Evolutionary conservation across 2,113 vertebrate species (phyloP).

Genomic region (Xyliphius kryptos): DNA sequence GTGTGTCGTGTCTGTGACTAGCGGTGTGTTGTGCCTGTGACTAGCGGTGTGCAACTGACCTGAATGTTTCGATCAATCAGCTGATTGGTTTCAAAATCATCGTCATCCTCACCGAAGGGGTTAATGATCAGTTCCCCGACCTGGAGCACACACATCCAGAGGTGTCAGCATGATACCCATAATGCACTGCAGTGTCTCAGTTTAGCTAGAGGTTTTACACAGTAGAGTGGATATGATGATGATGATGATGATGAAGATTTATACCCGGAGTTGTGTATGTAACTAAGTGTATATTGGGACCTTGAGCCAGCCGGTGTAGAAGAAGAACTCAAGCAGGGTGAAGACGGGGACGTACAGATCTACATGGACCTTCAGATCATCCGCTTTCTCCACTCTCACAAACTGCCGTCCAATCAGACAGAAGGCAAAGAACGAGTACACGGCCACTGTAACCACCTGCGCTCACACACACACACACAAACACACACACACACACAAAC

Average conservation of each 20-base stretch:
- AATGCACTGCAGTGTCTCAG: too few species aligned
- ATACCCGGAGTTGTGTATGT: too few species aligned
- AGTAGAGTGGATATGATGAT: too few species aligned
- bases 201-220: too few species aligned
- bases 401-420: conserved; percentile 80
- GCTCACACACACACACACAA: too few species aligned
- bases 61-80: conserved; percentile 85
- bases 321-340: conserved; percentile 86
- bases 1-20: too few species aligned
- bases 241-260: too few species aligned
- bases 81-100: too few species aligned
- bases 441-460: conserved; percentile 80
- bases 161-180: too few species aligned
- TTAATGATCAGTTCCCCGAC: conserved; percentile 87
- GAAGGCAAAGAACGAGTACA: conserved; percentile 81
- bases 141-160: conserved; percentile 47
- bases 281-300: conserved; percentile 49
- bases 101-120: too few species aligned
- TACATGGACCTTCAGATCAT: conserved; percentile 41
- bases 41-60: too few species aligned
- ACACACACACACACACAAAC: not conserved
- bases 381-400: conserved; percentile 61
- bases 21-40: too few species aligned
- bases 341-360: conserved; percentile 59
- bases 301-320: conserved; percentile 86